Conservation (phyloP, 2,113 vertebrate species). For the Charina bottae region DNA sequence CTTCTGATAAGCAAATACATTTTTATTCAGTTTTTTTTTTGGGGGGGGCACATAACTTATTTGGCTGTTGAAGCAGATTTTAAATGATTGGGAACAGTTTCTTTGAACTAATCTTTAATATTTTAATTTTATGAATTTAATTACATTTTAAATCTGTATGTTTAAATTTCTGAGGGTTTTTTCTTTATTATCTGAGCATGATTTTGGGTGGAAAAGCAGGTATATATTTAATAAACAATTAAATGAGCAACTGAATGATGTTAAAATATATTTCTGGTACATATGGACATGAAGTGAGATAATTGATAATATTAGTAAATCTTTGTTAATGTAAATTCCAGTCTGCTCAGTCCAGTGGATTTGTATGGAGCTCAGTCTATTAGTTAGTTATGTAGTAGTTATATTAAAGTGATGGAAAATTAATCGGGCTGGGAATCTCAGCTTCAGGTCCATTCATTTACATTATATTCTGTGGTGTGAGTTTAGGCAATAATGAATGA, state of each 20-base stretch:
- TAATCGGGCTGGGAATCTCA: not conserved
- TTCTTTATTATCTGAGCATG: not conserved
- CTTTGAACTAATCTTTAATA: not conserved
- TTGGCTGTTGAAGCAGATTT: not conserved
- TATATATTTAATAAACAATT: not conserved
- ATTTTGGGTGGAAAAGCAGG: not conserved
- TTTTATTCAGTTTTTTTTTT: not conserved
- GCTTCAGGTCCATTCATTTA: not conserved
- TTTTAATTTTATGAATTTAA: not conserved
- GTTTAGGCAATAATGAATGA: not conserved
- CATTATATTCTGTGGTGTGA: not conserved
- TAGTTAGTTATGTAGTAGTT: not conserved
- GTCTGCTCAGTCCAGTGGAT: not conserved
- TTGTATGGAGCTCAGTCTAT: not conserved
- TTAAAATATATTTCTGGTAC: not conserved
- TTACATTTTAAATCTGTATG: not conserved
- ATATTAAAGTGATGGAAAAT: not conserved
- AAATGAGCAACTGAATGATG: not conserved
- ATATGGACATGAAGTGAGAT: not conserved
- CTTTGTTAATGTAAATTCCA: not conserved
- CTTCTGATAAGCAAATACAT: not conserved
- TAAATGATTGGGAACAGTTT: not conserved
- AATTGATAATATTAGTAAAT: not conserved
- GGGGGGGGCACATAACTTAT: not conserved
- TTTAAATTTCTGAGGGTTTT: not conserved